A percentile compares a stretch with the other conserved stretches of the same genome.
Evolutionary conservation across 2,113 vertebrate genomes (phyloP).

Genomic region (Etheostoma spectabile): DNA sequence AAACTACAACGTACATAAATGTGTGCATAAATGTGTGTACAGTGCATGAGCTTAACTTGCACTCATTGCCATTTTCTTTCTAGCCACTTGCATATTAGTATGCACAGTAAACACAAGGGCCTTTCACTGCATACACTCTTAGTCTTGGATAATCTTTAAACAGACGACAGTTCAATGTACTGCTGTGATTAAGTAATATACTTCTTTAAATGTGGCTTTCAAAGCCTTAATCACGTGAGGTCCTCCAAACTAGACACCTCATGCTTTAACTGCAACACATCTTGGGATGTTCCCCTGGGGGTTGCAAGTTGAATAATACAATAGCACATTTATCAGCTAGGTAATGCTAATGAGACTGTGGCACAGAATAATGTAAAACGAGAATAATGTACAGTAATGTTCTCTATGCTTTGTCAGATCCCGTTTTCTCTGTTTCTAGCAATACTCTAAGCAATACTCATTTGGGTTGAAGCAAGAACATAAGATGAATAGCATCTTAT

Average conservation of each 20-base stretch:
- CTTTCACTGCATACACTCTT: constrained; percentile 13
- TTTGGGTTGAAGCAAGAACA: constrained; percentile 19
- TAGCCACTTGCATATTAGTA: constrained; percentile 70
- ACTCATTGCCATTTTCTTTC: constrained; percentile 54
- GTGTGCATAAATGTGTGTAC: background rate
- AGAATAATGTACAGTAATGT: constrained; percentile 69
- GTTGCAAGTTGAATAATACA: constrained; percentile 72
- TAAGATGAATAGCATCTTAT: constrained; percentile 18
- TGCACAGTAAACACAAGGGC: constrained; percentile 42
- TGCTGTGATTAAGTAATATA: constrained; percentile 47
- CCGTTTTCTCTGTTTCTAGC: constrained; percentile 41
- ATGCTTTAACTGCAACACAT: constrained; percentile 61
- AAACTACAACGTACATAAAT: constrained; percentile 41
- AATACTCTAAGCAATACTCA: constrained; percentile 4
- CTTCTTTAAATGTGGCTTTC: constrained; percentile 46
- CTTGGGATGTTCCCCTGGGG: constrained; percentile 53
- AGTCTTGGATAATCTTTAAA: constrained; percentile 37
- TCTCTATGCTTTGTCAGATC: constrained; percentile 52
- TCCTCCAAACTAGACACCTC: constrained; percentile 60
- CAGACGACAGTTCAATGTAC: constrained; percentile 23
- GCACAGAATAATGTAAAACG: constrained; percentile 54
- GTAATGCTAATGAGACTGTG: constrained; percentile 74
- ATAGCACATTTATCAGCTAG: constrained; percentile 69
- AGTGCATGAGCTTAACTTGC: constrained; percentile 48
- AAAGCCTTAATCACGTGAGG: constrained; percentile 43